Evolutionary conservation across 2,797 vertebrate species (phyloP), one percentile per base, ranked within the genome.

Genomic region (Sparidentex hasta): DNA sequence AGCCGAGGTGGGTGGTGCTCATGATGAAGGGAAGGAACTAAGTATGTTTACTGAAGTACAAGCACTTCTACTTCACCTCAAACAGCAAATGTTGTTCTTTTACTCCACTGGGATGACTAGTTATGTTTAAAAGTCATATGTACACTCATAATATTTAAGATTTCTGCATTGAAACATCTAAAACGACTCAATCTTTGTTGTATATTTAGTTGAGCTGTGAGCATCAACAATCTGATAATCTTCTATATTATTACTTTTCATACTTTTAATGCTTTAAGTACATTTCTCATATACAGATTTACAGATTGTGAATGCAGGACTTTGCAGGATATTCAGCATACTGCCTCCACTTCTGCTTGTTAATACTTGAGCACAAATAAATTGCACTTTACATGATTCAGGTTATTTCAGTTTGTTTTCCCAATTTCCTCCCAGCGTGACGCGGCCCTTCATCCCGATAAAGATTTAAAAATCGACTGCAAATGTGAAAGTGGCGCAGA

Each of bases 401-500:
- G 27, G 0, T n/a, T 43, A 21, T 23, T 51, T 64, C 20, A 51
- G 7, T 41, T 65, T 66, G 11, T 44, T 72, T 5, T 41, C 4
- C 27, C 4, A 6, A 7, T 58, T 74, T 52, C 3, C 50, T 81
- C 21, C 59, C 55, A 88, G 84, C 48, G 52, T 20, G 57, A 84
- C 65, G 29, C 47, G 2, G 20, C 38, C 18, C 3, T 7, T 81
- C 38, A n/a, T 27, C 50, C 64, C 48, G 86, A 66, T 78, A 87
- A 79, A 81, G 54, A 43, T 65, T 82, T 65, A 16, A 85, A 62
- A 81, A 88, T 57, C 78, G 91, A 82, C 84, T 87, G 78, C 27
- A 55, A 72, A 48, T 58, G 7, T 76, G 65, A 51, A 21, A 75
- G 65, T 12, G 64, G 90, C 55, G 16, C 1, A 62, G 82, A 90